phyloP scores from a whole-genome alignment of 1,140 invertebrate genomes.

The Drosophila kikkawai region DNA sequence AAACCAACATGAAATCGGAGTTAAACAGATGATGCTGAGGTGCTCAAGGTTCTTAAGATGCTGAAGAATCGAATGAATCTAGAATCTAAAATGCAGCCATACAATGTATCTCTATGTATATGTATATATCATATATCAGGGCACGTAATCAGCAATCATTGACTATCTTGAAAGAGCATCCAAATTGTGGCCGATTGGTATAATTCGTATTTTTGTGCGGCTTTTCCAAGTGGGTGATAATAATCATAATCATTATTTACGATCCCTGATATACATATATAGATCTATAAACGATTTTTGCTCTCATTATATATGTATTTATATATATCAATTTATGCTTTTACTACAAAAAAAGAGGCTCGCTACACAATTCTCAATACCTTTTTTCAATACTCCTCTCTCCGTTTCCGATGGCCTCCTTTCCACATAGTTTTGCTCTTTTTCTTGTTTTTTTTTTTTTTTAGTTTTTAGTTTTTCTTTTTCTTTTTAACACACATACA shows the following conservation, averaged over 20 bases:
- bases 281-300: slow-evolving; percentile 42
- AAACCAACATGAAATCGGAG: slow-evolving; percentile 32
- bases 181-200: too few species aligned
- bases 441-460: slow-evolving; percentile 1
- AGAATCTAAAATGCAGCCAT: slow-evolving; percentile 52
- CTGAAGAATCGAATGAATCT: slow-evolving; percentile 21
- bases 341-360: slow-evolving; percentile 21
- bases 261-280: background rate
- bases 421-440: slow-evolving; percentile 18
- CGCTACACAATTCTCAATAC: slow-evolving; percentile 12
- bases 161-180: too few species aligned
- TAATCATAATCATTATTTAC: too few species aligned
- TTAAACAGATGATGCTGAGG: slow-evolving; percentile 3
- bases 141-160: too few species aligned
- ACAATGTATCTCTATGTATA: slow-evolving; percentile 37
- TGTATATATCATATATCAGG: background rate
- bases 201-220: too few species aligned
- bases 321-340: slow-evolving; percentile 20
- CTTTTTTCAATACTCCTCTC: slow-evolving; percentile 8
- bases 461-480: background rate
- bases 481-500: slow-evolving; percentile 54
- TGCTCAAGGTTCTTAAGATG: background rate
- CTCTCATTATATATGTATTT: slow-evolving; percentile 33
- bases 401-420: background rate
- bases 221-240: too few species aligned